Conservation (phyloP, 2,113 vertebrate genomes). For the Pituophis catenifer region DNA sequence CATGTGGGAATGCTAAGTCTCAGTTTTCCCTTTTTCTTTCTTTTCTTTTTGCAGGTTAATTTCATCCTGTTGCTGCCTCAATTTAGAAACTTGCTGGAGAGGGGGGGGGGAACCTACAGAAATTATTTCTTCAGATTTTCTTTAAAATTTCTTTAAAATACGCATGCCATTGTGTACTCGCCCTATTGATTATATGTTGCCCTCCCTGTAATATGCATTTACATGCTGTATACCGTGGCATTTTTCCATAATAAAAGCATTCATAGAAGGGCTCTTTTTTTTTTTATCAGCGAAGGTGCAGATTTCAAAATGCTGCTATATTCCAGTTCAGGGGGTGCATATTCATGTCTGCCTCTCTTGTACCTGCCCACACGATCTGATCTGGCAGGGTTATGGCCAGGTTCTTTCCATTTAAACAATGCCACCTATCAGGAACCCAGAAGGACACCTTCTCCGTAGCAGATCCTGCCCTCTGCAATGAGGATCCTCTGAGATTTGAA, state of each 20-base stretch:
- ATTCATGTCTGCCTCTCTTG: not conserved
- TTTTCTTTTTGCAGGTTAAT: not conserved
- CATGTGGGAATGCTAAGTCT: not conserved
- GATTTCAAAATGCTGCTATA: not conserved
- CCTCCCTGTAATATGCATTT: not conserved
- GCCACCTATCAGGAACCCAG: not conserved
- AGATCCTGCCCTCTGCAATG: not conserved
- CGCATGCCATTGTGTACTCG: not conserved
- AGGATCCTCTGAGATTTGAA: not conserved
- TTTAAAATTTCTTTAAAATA: not conserved
- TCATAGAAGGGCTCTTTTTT: not conserved
- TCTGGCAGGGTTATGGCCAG: not conserved
- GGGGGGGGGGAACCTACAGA: not conserved
- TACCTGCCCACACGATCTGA: not conserved
- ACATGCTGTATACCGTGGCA: not conserved
- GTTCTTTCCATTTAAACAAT: not conserved
- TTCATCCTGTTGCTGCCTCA: not conserved
- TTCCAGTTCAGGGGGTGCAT: not conserved
- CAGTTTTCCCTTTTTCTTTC: not conserved
- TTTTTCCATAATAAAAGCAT: not conserved
- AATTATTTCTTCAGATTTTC: not conserved
- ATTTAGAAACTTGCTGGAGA: not conserved
- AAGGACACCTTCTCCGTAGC: not conserved
- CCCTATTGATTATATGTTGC: not conserved
- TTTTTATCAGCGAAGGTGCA: not conserved